Base-by-base conservation (phyloP, 2,113 vertebrate genomes). In the Forbesichthys agassizii region DNA sequence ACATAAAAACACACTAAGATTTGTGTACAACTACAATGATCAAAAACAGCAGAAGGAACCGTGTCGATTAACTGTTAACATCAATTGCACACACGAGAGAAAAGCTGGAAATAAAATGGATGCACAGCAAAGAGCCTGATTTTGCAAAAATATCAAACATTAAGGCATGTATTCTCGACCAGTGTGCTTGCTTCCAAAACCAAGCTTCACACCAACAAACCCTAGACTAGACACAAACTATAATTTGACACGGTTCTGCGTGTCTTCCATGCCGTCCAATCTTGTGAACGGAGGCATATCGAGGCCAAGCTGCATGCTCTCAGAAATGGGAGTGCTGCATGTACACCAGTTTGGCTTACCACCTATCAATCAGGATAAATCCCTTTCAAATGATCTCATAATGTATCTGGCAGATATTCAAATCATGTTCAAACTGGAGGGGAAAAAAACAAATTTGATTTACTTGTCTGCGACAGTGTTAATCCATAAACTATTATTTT, bases 301-400 rank as follows among this genome's bases (percentile, higher is more conserved):
- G 68, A 82, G 77, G 81, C 75, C 74, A 80, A 77, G 74, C 58
- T 75, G 61, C 71, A 86, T 78, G 78, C 71, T 80, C 81, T 81
- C 84, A 85, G 67, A 47, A 56, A 66, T 73, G 79, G 74, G 74
- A 66, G 74, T 84, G 71, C 66, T 83, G 68, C 71, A 65, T 71
- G 74, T 62, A 79, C 69, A 79, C 65, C 60, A 77, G 60, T 64
- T 74, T 65, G 68, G 75, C 75, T 83, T 69, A 78, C 73, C 77
- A 71, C 73, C 75, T 58, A 75, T 78, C 73, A 82, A 73, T 83
- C 65, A 82, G 51, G 77, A 66, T 56, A 75, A 85, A 86, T 71
- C 73, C 85, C 78, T 53, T 60, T 49, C 49, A 66, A 47, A 69
- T 55, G 33, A 64, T 71, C 7, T 48, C 65, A 52, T 66, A 64